Evolutionary conservation across 1,140 invertebrate genomes (phyloP), one percentile per base, ranked within the genome.

Genomic region (Archegozetes longisetosus): DNA sequence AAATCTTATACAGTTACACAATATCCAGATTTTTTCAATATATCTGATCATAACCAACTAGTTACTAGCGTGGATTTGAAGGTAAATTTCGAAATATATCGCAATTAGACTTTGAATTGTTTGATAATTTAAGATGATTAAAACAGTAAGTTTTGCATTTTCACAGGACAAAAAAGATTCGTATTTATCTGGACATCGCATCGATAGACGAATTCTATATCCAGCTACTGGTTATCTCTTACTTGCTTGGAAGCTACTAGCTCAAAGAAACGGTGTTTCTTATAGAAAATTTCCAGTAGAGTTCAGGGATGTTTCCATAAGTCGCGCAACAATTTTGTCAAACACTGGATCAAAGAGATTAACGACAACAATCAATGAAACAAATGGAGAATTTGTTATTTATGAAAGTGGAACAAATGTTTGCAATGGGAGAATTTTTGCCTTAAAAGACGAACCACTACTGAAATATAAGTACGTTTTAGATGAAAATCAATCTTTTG

Each of bases 221-320:
- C 93, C 94, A 13, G 92, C 91, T 50, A 95, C 92, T 27, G 92
- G 91, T 17, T 95, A 96, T 68, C 76, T 97, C 74, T 80, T 84
- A 1, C 71, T 96, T 2, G 90, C 85, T 0, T 97, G 93, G 93
- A 85, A 84, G 71, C 85, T 87, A 0, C 81, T 91, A 60, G 90
- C 90, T 1, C 91, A 89, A 72, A 71, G 90, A 55, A 75, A 79
- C 51, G 82, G 83, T 22, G 76, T 77, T 24, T 82, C 86, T 58
- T 83, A 77, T 62, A 82, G 88, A 67, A 82, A 89, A 64, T 76
- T 63, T 23, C 57, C 64, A 1, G 82, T 98, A 0, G 74, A 88
- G 2, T 77, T 97, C 65, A 85, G 93, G 70, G 80, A 95, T 70
- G 78, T 96, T 0, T 80, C 83, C 56, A 89, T 97, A 68, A 82